Percentiles rank a stretch among this genome's conserved stretches.
Evolutionary conservation across 1,140 invertebrate genomes (phyloP).

Genomic region (Pinna nobilis): DNA sequence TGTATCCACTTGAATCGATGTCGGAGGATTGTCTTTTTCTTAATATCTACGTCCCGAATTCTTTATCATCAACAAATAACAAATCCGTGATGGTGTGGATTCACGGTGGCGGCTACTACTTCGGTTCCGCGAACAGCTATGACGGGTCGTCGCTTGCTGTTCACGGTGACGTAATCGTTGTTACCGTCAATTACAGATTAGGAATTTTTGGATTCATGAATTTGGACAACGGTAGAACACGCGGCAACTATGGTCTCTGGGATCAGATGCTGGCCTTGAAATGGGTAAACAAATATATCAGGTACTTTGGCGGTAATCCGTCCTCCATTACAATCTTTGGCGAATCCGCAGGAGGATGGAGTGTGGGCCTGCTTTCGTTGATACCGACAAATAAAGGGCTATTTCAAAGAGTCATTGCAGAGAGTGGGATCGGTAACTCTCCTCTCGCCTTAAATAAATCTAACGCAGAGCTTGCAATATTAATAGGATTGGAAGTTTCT

Average conservation of each 20-base stretch:
- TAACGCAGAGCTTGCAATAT: too few relatives aligned
- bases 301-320: constrained; percentile 83
- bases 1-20: constrained; percentile 66
- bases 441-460: neutral
- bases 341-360: constrained; percentile 76
- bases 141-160: constrained; percentile 86
- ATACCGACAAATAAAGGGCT: constrained; percentile 45
- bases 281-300: constrained; percentile 84
- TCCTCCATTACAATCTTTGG: constrained; percentile 83
- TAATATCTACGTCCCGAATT: constrained; percentile 85
- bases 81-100: constrained; percentile 94
- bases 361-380: constrained; percentile 39
- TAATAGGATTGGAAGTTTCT: too few relatives aligned
- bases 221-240: constrained; percentile 75
- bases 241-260: constrained; percentile 67
- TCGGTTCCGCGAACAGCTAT: constrained; percentile 91
- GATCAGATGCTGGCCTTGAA: constrained; percentile 84
- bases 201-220: constrained; percentile 82
- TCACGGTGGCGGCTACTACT: constrained; percentile 95
- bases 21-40: constrained; percentile 97
- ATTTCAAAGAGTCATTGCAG: constrained; percentile 48
- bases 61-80: constrained; percentile 55
- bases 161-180: constrained; percentile 86
- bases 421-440: constrained; percentile 43
- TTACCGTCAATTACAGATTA: constrained; percentile 84